Conservation (phyloP, 2,888 invertebrate species). For the Drosophila affinis region DNA sequence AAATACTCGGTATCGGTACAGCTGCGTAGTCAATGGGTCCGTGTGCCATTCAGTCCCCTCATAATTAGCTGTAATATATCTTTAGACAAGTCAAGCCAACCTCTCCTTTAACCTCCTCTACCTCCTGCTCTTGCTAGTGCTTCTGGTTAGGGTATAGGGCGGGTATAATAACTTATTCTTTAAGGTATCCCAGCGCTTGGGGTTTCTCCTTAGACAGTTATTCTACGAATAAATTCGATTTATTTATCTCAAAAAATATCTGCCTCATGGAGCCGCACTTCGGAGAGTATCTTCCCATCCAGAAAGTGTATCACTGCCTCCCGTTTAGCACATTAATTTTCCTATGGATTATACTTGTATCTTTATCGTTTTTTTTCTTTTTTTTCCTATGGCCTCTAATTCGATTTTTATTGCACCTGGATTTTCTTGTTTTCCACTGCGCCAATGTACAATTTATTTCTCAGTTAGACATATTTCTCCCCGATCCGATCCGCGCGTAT, state of each 20-base stretch:
- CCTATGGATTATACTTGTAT: slow-evolving; percentile 31
- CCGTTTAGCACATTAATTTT: slow-evolving; percentile 32
- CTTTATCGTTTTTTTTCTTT: slow-evolving; percentile 25
- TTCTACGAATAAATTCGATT: not conserved
- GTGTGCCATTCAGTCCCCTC: slow-evolving; percentile 46
- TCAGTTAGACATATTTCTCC: slow-evolving; percentile 42
- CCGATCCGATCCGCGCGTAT: slow-evolving; percentile 8
- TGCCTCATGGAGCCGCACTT: too few species aligned
- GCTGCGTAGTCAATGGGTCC: slow-evolving; percentile 63
- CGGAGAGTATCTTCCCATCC: not conserved
- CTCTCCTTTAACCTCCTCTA: not conserved
- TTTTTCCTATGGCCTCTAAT: slow-evolving; percentile 59
- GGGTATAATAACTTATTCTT: not conserved
- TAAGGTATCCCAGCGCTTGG: not conserved
- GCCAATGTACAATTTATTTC: slow-evolving; percentile 71
- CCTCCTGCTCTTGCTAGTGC: not conserved
- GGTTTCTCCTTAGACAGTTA: not conserved
- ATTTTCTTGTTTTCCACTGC: slow-evolving; percentile 72
- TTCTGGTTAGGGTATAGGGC: not conserved
- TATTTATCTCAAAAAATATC: not conserved
- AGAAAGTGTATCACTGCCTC: slow-evolving; percentile 1
- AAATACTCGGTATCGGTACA: slow-evolving; percentile 34
- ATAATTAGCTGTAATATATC: slow-evolving; percentile 74
- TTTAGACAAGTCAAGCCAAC: slow-evolving; percentile 32
- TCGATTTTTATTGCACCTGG: slow-evolving; percentile 78